These are phyloP conservation scores for Otus sunia DNA, from an alignment of 2,113 vertebrate genomes.

Conservation along the genomic window DNA sequence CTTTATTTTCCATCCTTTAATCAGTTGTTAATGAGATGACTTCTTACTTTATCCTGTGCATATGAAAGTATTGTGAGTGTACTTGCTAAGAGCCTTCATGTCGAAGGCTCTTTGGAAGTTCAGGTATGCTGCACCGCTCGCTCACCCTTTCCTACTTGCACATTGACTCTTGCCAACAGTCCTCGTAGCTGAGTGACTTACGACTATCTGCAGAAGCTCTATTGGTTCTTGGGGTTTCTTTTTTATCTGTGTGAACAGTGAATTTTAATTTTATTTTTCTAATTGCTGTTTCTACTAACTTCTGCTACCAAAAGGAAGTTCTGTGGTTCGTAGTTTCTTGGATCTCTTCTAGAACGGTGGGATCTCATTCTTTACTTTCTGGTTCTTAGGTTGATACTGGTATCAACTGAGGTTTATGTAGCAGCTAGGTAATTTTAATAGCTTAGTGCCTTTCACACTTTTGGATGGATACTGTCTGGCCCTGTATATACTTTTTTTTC, in stretches of 20 bases:
- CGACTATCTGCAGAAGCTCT: rapidly evolving
- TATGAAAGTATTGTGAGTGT: neutral
- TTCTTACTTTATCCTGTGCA: neutral
- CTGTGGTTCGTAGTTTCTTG: neutral
- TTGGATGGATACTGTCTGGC: neutral
- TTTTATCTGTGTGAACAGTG: neutral
- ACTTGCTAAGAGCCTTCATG: rapidly evolving
- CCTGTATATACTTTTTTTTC: neutral
- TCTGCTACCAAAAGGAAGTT: neutral
- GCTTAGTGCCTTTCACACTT: neutral
- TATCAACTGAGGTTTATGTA: neutral
- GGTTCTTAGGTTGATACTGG: neutral
- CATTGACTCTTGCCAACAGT: rapidly evolving
- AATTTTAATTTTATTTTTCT: neutral
- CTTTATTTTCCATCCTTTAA: constrained; percentile 6
- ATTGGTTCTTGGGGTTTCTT: neutral
- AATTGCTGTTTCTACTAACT: neutral
- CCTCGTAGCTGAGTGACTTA: rapidly evolving
- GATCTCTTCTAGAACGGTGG: neutral
- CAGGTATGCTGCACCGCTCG: rapidly evolving
- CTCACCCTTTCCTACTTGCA: neutral
- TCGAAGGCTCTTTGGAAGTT: neutral
- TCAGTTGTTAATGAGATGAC: constrained; percentile 1
- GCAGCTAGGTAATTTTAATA: neutral
- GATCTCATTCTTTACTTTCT: neutral